Evolutionary conservation across 2,888 invertebrate genomes (phyloP), one percentile per base, ranked within the genome.

Genomic region (Hyposoter didymator): DNA sequence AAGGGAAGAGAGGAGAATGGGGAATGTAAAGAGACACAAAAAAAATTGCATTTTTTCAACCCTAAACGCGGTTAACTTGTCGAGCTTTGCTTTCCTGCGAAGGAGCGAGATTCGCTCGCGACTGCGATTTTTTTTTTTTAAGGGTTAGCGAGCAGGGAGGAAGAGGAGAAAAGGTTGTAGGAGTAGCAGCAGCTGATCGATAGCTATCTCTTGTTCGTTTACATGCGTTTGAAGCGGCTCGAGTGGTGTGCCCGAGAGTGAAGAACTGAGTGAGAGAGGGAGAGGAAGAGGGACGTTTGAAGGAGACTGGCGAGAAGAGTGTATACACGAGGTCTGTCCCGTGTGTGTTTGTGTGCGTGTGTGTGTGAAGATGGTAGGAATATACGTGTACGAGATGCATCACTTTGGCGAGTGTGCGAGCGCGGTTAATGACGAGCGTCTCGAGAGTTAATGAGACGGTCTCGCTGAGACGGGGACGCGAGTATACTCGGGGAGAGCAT

Each of bases 391-490:
- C 49, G 82, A 64, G 78, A 84, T 70, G 49, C 66, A 66, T 78
- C 62, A 76, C 39, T 81, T 74, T 45, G 62, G 62, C 43, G 35
- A 62, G 84, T 70, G 78, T 78, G 75, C 59, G 70, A 47, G 76
- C 73, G 66, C 78, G 69, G 87, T 84, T 88, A 88, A 88, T 88
- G 89, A 89, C 86, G 87, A 80, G 88, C 88, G 89, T 90, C 90
- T 90, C 89, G 87, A 90, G 89, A 90, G 90, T 88, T 89, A 89
- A 90, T 89, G 89, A 90, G 89, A 89, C 90, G 85, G 87, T 86
- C 86, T 84, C 85, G 74, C 74, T 80, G 67, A 66, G 75, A 82
- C 75, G 47, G 79, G 72, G 81, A 52, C 69, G 62, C 78, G 70
- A 80, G 81, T 62, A 70, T 70, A 79, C 49, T 52, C 70, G 1